Percentiles rank a stretch among this genome's conserved stretches.
phyloP scores from a whole-genome alignment of 2,113 vertebrate species.

The Mobula hypostoma region DNA sequence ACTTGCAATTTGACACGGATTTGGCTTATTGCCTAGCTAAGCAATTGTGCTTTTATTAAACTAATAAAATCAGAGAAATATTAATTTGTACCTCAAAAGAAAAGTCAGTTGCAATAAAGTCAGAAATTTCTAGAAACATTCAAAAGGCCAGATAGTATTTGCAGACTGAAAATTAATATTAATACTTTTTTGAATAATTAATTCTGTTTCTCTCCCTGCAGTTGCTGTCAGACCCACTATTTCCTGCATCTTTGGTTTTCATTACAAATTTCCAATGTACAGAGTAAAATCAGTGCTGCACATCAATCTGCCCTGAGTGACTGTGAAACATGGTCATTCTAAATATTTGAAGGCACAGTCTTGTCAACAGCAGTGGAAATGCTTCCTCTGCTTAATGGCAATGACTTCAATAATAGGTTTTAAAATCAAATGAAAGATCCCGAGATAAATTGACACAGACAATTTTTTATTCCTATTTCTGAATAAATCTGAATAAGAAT shows the following conservation, averaged over 20 bases:
- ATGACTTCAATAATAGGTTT: not conserved
- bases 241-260: not conserved
- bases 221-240: not conserved
- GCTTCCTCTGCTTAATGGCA: not conserved
- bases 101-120: not conserved
- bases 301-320: not conserved
- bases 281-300: not conserved
- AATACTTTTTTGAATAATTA: not conserved
- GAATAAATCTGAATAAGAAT: no score
- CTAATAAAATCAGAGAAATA: conserved; percentile 1
- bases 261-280: not conserved
- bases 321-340: not conserved
- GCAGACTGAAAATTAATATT: not conserved
- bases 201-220: not conserved
- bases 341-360: not conserved
- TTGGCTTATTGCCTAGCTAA: not conserved
- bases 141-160: not conserved
- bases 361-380: not conserved
- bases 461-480: no score
- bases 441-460: not conserved
- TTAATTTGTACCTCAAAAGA: not conserved
- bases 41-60: not conserved
- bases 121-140: not conserved
- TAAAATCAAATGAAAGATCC: not conserved
- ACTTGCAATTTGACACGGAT: not conserved